These are phyloP conservation scores for Mormoops blainvillei DNA, from an alignment of 2,113 vertebrate species.

Conservation along the genomic window DNA sequence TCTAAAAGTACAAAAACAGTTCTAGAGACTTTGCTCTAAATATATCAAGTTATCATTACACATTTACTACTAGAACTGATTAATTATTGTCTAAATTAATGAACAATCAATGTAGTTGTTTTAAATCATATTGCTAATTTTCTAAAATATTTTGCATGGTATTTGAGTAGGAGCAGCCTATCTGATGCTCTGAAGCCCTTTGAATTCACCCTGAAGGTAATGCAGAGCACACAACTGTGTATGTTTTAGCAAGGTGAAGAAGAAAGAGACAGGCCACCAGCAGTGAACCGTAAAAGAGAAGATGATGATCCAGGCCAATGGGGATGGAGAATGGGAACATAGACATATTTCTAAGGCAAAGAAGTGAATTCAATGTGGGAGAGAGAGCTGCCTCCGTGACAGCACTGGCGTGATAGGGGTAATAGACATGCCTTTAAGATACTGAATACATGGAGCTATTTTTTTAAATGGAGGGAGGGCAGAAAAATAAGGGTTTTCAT, in stretches of 20 bases:
- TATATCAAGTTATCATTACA: not conserved
- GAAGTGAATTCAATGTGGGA: not conserved
- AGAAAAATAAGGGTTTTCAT: not conserved
- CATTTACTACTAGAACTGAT: not conserved
- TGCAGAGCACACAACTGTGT: not conserved
- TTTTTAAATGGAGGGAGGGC: not conserved
- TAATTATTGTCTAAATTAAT: conserved; percentile 32
- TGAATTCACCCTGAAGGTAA: not conserved
- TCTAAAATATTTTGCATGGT: not conserved
- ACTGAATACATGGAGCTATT: not conserved
- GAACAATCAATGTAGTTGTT: not conserved
- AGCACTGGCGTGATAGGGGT: not conserved
- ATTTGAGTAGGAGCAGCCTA: not conserved
- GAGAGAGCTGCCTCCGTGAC: not conserved
- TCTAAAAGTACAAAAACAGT: conserved; percentile 35
- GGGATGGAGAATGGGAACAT: not conserved
- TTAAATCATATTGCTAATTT: not conserved
- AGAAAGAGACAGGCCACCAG: not conserved
- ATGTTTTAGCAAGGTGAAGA: not conserved
- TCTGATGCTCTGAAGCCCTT: not conserved
- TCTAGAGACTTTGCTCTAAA: conserved; percentile 32
- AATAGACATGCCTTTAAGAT: not conserved
- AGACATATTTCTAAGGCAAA: not conserved
- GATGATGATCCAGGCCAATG: not conserved
- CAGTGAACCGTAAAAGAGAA: not conserved